Evolutionary conservation across 2,113 vertebrate genomes (phyloP).

Genomic region (Helogale parvula): DNA sequence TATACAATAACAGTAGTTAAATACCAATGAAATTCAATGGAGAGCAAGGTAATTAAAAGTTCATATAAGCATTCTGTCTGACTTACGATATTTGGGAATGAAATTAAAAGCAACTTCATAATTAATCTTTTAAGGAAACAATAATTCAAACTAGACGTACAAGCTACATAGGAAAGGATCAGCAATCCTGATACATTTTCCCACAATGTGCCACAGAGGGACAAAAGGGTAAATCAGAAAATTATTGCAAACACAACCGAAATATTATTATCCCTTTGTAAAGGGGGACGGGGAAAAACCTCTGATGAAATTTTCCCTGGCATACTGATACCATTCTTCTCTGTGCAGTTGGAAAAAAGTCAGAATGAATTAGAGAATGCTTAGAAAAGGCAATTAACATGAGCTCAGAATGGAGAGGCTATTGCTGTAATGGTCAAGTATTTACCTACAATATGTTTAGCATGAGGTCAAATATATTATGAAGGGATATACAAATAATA

Average conservation of each 20-base stretch:
- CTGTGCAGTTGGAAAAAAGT: neutral
- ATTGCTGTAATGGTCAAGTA: neutral
- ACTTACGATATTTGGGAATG: neutral
- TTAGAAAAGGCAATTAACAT: neutral
- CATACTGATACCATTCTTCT: neutral
- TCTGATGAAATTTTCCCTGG: neutral
- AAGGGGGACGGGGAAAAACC: neutral
- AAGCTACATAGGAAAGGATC: neutral
- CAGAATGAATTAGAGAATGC: neutral
- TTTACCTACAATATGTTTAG: neutral
- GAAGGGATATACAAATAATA: neutral
- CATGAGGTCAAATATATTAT: neutral
- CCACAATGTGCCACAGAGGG: neutral
- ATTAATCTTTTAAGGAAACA: neutral
- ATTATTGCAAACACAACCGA: neutral
- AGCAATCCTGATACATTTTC: neutral
- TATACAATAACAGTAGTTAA: neutral
- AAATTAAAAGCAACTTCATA: constrained; percentile 22
- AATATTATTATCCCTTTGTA: neutral
- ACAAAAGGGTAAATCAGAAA: constrained; percentile 2
- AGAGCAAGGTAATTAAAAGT: constrained; percentile 20
- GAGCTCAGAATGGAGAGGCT: neutral
- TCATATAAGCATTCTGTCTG: neutral
- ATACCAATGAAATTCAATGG: neutral
- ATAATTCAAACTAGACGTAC: neutral